Evolutionary conservation across 2,113 vertebrate species (phyloP).

Genomic region (Scatophagus argus): DNA sequence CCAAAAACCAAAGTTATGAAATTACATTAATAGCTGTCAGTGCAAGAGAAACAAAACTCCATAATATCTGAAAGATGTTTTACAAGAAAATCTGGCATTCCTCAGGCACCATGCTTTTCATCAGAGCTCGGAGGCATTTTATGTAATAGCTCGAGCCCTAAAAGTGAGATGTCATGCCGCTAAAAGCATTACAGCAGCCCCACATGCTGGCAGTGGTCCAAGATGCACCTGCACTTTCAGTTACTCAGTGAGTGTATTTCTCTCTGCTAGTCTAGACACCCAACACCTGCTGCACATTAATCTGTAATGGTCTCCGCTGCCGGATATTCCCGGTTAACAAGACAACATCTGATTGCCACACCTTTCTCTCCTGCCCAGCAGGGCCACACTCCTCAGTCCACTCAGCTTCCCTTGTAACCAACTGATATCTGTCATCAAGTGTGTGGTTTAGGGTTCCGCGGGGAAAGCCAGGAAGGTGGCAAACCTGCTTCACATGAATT

Average conservation of each 20-base stretch:
- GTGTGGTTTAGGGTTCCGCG: constrained; percentile 45
- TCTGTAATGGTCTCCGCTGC: constrained; percentile 58
- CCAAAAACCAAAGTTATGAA: constrained; percentile 67
- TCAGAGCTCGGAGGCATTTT: constrained; percentile 51
- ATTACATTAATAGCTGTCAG: constrained; percentile 74
- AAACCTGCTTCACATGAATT: constrained; percentile 66
- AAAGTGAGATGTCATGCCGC: constrained; percentile 69
- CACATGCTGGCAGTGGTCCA: constrained; percentile 63
- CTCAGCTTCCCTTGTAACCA: constrained; percentile 16
- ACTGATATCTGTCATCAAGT: constrained; percentile 51
- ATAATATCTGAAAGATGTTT: constrained; percentile 64
- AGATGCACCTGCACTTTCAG: constrained; percentile 82
- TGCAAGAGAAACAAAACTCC: constrained; percentile 63
- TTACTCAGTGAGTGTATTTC: constrained; percentile 66
- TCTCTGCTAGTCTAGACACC: constrained; percentile 73
- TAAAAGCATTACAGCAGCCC: constrained; percentile 67
- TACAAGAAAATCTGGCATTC: constrained; percentile 66
- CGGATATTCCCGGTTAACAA: constrained; percentile 72
- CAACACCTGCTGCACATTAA: constrained; percentile 80
- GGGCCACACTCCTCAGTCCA: not conserved
- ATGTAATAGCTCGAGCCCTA: constrained; percentile 62
- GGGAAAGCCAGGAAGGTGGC: constrained; percentile 63
- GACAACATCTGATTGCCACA: constrained; percentile 70
- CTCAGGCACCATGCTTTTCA: constrained; percentile 53
- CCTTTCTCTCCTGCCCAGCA: constrained; percentile 55